phyloP scores from a whole-genome alignment of 2,113 vertebrate species.

The Chamaetylas fuelleborni region DNA sequence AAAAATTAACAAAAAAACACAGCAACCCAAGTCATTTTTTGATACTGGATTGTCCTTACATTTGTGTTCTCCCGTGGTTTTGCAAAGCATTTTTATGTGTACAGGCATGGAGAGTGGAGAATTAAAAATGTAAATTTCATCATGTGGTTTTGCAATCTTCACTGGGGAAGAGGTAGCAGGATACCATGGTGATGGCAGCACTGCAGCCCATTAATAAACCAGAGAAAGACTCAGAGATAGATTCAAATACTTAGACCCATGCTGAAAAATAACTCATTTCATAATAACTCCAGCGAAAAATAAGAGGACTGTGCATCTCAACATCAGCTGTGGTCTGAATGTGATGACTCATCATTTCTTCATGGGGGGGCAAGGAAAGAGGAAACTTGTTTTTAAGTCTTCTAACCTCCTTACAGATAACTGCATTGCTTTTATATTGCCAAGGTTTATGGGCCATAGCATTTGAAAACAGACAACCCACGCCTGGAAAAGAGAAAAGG shows the following conservation, averaged over 20 bases:
- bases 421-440: not conserved
- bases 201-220: slow-evolving; percentile 46
- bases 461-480: not conserved
- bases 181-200: slow-evolving; percentile 47
- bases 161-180: slow-evolving; percentile 21
- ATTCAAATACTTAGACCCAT: not conserved
- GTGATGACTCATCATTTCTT: not conserved
- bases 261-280: not conserved
- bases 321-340: not conserved
- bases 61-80: not conserved
- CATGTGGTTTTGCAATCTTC: not conserved
- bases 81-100: not conserved
- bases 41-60: not conserved
- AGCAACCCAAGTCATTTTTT: not conserved
- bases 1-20: not conserved
- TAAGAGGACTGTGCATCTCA: not conserved
- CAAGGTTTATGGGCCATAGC: not conserved
- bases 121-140: slow-evolving; percentile 61
- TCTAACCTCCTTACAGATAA: not conserved
- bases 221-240: not conserved
- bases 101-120: not conserved
- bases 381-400: not conserved
- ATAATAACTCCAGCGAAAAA: not conserved
- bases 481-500: not conserved
- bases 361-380: not conserved